A percentile compares a stretch with the other conserved stretches of the same genome.
These are phyloP conservation scores for Caenorhabditis doughertyi DNA, from an alignment of 2,888 invertebrate species.

Conservation along the genomic window DNA sequence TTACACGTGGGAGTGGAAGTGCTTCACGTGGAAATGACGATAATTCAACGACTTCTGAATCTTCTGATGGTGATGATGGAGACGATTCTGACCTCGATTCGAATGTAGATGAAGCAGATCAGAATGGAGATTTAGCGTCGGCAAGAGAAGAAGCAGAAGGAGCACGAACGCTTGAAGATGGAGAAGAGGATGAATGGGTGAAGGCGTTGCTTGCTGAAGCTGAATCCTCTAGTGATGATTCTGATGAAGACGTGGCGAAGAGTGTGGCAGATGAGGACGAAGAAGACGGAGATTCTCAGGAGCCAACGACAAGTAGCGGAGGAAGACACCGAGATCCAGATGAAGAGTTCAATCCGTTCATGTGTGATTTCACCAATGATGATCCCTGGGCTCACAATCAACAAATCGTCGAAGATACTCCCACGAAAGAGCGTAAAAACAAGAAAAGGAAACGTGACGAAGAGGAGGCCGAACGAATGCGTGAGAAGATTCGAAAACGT, in stretches of 20 bases:
- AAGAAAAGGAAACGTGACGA: constrained; percentile 82
- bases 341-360: constrained; percentile 95
- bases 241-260: constrained; percentile 61
- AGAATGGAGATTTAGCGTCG: constrained; percentile 44
- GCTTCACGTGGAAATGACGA: constrained; percentile 14
- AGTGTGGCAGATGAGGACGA: constrained; percentile 63
- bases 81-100: no score
- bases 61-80: constrained; percentile 65
- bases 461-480: constrained; percentile 80
- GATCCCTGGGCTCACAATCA: constrained; percentile 88
- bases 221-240: constrained; percentile 70
- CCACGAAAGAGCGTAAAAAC: constrained; percentile 86
- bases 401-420: constrained; percentile 80
- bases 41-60: constrained; percentile 34
- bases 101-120: constrained; percentile 13
- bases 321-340: constrained; percentile 60
- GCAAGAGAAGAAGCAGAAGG: constrained; percentile 68
- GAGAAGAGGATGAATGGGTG: constrained; percentile 74
- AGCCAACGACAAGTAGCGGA: constrained; percentile 9
- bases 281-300: constrained; percentile 47
- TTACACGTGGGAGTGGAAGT: constrained; percentile 42
- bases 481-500: constrained; percentile 86
- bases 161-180: constrained; percentile 69
- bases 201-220: constrained; percentile 75
- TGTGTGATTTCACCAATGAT: constrained; percentile 86